A percentile compares a stretch with the other conserved stretches of the same genome.
phyloP scores from a whole-genome alignment of 2,888 invertebrate species.

The Drosophila setosimentum region DNA sequence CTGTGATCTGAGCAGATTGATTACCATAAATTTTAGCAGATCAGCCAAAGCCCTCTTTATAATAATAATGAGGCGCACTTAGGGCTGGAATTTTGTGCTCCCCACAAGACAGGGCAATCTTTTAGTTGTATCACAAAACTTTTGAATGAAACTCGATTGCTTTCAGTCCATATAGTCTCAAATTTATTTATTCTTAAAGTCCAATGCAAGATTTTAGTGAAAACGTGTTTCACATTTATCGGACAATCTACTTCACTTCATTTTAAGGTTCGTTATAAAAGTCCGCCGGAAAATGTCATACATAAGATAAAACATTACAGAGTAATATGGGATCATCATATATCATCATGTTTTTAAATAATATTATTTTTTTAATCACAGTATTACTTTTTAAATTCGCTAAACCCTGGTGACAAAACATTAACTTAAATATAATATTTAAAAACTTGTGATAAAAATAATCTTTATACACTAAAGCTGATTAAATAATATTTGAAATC shows the following conservation, averaged over 20 bases:
- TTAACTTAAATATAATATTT: neutral
- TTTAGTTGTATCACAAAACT: neutral
- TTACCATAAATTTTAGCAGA: conserved; percentile 70
- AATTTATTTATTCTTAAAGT: neutral
- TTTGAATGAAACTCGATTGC: neutral
- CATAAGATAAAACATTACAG: neutral
- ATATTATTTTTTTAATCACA: neutral
- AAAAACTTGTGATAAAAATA: neutral
- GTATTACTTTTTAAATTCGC: neutral
- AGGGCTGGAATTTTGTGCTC: conserved; percentile 10
- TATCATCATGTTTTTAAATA: neutral
- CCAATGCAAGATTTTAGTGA: neutral
- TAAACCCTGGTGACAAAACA: neutral
- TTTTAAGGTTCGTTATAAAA: neutral
- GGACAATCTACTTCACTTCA: neutral
- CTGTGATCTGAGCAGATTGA: conserved; percentile 71
- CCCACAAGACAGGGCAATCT: conserved; percentile 3
- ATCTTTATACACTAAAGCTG: neutral
- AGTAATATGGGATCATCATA: neutral
- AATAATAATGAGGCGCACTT: conserved; percentile 63
- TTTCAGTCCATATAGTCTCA: neutral
- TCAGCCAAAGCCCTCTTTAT: conserved; percentile 66
- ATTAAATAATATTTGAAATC: neutral
- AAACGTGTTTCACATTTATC: neutral
- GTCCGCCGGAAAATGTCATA: neutral